Conservation (phyloP, 2,113 vertebrate species). For the Fregetta grallaria region DNA sequence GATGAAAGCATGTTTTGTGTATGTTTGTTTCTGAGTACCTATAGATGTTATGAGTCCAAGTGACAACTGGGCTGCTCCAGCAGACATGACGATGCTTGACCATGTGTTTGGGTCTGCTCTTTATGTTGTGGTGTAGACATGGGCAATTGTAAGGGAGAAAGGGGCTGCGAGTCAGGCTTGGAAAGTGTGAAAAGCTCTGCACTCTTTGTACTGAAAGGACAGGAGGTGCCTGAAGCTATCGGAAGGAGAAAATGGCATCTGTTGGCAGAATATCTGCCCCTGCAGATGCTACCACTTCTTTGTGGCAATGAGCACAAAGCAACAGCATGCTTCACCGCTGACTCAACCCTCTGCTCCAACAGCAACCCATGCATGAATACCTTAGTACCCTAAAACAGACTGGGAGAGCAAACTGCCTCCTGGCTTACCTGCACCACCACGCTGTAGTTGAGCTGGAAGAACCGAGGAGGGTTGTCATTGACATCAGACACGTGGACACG, state of each 20-base stretch:
- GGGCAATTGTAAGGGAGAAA: background rate
- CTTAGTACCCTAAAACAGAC: background rate
- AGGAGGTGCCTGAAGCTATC: background rate
- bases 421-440: conserved; percentile 85
- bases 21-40: background rate
- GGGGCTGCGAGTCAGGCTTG: background rate
- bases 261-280: background rate
- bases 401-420: background rate
- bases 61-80: background rate
- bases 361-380: background rate
- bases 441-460: conserved; percentile 90
- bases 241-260: background rate
- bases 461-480: conserved; percentile 93
- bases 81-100: background rate
- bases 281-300: background rate
- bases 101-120: background rate
- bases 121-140: background rate
- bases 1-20: background rate
- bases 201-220: background rate
- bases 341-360: background rate
- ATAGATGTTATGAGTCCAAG: background rate
- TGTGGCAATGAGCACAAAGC: background rate
- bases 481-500: conserved; percentile 83
- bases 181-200: background rate
- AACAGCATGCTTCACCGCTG: fast-evolving